Conservation (phyloP, 2,113 vertebrate genomes). For the Rhombomys opimus region DNA sequence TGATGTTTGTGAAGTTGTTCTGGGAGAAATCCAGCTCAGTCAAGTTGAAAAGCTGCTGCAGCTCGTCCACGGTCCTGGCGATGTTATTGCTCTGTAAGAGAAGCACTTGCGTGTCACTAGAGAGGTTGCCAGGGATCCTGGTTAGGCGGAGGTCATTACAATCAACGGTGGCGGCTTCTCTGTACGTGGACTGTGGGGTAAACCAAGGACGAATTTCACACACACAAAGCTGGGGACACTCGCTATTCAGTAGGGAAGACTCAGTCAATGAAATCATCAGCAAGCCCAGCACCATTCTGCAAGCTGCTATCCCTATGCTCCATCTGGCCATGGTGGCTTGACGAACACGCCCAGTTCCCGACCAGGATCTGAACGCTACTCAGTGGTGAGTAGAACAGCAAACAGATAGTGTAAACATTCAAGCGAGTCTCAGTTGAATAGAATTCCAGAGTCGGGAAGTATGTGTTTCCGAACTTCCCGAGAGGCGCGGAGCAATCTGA, state of each 20-base stretch:
- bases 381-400: neutral
- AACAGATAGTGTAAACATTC: constrained; percentile 70
- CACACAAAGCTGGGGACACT: constrained; percentile 97
- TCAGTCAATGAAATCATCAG: constrained; percentile 86
- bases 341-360: constrained; percentile 3
- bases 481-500: constrained; percentile 61
- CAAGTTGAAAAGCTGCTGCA: constrained; percentile 96
- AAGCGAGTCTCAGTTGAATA: constrained; percentile 64
- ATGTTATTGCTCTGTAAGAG: constrained; percentile 99
- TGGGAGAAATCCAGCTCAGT: constrained; percentile 98
- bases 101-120: constrained; percentile 97
- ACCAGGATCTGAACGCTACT: neutral
- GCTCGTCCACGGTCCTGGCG: constrained; percentile 93
- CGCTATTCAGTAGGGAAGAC: constrained; percentile 88
- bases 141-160: constrained; percentile 98
- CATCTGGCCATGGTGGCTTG: constrained; percentile 90
- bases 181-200: constrained; percentile 98
- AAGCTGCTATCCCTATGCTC: constrained; percentile 81
- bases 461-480: constrained; percentile 60
- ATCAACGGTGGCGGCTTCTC: constrained; percentile 97
- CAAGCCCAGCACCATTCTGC: constrained; percentile 88
- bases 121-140: constrained; percentile 96
- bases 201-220: constrained; percentile 99
- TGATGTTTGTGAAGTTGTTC: constrained; percentile 96
- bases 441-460: constrained; percentile 70